Evolutionary conservation across 2,888 invertebrate genomes (phyloP).

Genomic region (Muscina levida): DNA sequence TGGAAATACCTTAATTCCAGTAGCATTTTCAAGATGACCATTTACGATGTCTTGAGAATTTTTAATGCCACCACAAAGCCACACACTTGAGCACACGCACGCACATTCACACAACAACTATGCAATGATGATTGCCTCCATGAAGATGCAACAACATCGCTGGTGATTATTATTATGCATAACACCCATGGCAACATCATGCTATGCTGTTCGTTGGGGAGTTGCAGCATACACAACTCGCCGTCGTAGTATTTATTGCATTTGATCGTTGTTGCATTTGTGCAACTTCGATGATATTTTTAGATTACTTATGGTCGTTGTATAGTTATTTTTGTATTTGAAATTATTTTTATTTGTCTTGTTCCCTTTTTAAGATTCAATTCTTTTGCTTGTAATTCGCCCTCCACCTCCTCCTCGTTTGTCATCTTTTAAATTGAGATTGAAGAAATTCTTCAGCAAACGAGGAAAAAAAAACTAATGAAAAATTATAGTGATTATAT

Average conservation of each 20-base stretch:
- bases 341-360: conserved; percentile 21
- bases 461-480: background rate
- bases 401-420: background rate
- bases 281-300: conserved; percentile 3
- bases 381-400: background rate
- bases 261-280: conserved; percentile 7
- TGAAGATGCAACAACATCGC: conserved; percentile 4
- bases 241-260: background rate
- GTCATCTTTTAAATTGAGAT: background rate
- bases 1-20: conserved; percentile 61
- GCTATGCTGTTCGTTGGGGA: background rate
- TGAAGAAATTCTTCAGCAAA: background rate
- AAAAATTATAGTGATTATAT: conserved; percentile 23
- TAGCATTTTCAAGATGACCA: conserved; percentile 64
- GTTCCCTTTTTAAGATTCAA: too few relatives aligned
- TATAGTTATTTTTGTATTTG: conserved; percentile 33
- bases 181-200: conserved; percentile 19
- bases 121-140: too few relatives aligned
- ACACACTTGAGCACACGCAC: background rate
- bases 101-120: background rate
- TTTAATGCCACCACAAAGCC: conserved; percentile 49
- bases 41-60: conserved; percentile 62
- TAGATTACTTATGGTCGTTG: background rate
- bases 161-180: conserved; percentile 30
- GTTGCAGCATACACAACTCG: background rate